Base-by-base conservation (phyloP, 1,140 invertebrate species). In the Homalodisca vitripennis region DNA sequence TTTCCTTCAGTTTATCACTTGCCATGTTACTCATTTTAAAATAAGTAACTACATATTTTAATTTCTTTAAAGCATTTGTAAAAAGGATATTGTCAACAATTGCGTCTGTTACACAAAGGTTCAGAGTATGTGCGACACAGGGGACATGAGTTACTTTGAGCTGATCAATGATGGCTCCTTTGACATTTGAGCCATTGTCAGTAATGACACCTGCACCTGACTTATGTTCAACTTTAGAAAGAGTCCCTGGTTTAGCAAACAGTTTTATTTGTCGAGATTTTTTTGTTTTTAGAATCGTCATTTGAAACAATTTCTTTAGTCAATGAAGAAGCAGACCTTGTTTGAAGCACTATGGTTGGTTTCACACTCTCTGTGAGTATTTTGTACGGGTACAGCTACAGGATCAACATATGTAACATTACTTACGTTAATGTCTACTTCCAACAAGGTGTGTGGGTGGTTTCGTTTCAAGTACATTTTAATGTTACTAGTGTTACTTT, bases 161-260 rank as follows among this genome's bases (percentile, higher is more conserved):
- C n/a, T n/a, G n/a, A n/a, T n/a, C n/a, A n/a, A n/a, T n/a, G n/a
- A n/a, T n/a, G n/a, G n/a, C n/a, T 3, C 22, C 22, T 51, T 51
- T 51, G 3, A 51, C n/a, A 22, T 51, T 51, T 51, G 48, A 51
- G 14, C 48, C 48, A 51, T 51, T 51, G 48, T 51, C n/a, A n/a
- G n/a, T n/a, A n/a, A n/a, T n/a, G n/a, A n/a, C n/a, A n/a, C n/a
- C n/a, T n/a, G n/a, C 22, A 10, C 17, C 48, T 41, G 34, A 41
- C 17, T 10, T 10, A 41, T 17, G 34, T 41, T 41, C 34, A 41
- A 17, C 34, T 41, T 41, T 41, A 10, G 34, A 41, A 41, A 41
- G 34, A 41, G 34, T 41, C 6, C 34, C 34, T 41, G 34, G 17
- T 17, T 17, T 41, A 41, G 34, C 6, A 41, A 41, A 41, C 34